Conservation (phyloP, 2,888 invertebrate genomes). For the Bibio marci region DNA sequence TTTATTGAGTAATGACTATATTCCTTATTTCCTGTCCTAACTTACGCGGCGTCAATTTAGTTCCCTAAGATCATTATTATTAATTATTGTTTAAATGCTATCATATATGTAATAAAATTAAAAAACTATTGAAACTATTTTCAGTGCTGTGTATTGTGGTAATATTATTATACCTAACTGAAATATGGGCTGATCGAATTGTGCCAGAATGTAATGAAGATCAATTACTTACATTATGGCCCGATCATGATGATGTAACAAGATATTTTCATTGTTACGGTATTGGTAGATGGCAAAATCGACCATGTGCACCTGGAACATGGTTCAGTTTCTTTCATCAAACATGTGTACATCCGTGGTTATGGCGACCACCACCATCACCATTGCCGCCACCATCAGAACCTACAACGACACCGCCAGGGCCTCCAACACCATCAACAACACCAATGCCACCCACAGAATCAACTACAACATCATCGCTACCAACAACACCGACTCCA, state of each 20-base stretch:
- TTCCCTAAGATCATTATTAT: no score
- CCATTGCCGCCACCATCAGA: not conserved
- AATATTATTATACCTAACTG: not conserved
- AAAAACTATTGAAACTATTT: no score
- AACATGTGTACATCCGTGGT: constrained; percentile 13
- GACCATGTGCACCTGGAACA: constrained; percentile 7
- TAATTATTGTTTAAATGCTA: no score
- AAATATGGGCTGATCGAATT: not conserved
- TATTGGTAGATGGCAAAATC: constrained; percentile 13
- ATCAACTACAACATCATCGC: not conserved
- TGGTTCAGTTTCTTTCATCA: constrained; percentile 23
- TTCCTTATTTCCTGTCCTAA: no score
- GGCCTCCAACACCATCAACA: not conserved
- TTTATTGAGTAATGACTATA: no score
- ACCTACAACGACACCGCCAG: not conserved
- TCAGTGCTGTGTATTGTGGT: not conserved
- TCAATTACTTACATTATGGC: constrained; percentile 24
- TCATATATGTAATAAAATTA: no score
- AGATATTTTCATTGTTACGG: constrained; percentile 20
- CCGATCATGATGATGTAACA: constrained; percentile 21
- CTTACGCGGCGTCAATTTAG: no score
- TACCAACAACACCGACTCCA: not conserved
- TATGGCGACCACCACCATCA: not conserved
- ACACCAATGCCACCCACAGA: not conserved
- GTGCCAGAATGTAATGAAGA: constrained; percentile 18